Percentiles rank a stretch among this genome's conserved stretches.
Conservation (phyloP, 1,140 invertebrate species). For the Papilio dardanus region DNA sequence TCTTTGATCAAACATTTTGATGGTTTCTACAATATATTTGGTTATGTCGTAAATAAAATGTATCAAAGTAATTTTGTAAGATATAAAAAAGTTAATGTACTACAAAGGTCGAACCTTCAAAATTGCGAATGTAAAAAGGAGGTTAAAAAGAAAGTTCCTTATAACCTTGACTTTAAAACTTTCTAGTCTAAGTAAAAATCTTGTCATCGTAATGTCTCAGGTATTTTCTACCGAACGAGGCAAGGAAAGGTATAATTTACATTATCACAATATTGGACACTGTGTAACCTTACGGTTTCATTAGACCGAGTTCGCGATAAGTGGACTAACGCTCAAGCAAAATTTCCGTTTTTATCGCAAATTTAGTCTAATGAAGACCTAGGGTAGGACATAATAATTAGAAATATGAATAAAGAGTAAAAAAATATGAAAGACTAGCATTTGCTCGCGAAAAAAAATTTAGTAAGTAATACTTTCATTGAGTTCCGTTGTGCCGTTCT, state of each 20-base stretch:
- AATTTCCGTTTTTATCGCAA: too few species aligned
- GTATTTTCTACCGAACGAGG: background rate
- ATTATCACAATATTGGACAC: too few species aligned
- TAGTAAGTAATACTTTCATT: too few species aligned
- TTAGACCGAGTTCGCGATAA: too few species aligned
- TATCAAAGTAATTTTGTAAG: background rate
- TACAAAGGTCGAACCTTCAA: background rate
- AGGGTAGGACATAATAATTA: too few species aligned
- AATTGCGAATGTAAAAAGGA: background rate
- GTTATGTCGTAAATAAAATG: background rate
- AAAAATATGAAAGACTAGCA: too few species aligned
- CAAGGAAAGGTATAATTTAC: background rate
- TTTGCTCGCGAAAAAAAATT: too few species aligned
- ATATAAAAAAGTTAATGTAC: background rate
- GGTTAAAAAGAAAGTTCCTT: constrained; percentile 10
- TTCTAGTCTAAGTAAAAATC: constrained; percentile 14
- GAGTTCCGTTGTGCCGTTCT: too few species aligned
- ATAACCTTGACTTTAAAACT: constrained; percentile 7
- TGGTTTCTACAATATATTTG: background rate
- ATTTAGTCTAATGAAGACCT: too few species aligned
- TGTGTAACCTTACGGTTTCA: too few species aligned
- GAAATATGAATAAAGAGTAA: too few species aligned
- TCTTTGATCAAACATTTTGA: background rate
- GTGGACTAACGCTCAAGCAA: too few species aligned
- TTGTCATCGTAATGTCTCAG: background rate